These are phyloP conservation scores for Allygus modestus DNA, from an alignment of 2,888 invertebrate species.

Conservation along the genomic window DNA sequence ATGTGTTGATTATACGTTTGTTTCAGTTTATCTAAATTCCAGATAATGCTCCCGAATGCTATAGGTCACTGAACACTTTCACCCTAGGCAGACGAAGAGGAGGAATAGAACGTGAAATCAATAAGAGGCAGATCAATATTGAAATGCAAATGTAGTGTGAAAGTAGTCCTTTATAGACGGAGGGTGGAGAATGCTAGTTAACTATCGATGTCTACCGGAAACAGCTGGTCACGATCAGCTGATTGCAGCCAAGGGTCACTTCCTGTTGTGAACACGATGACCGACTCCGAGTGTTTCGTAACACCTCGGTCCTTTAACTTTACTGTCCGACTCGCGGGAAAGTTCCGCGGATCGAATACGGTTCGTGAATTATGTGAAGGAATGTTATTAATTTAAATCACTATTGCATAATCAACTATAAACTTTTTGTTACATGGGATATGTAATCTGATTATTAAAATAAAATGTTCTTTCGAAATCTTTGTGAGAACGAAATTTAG, in stretches of 20 bases:
- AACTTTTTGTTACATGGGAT: too few relatives aligned
- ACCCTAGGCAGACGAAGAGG: not conserved
- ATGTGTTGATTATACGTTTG: too few relatives aligned
- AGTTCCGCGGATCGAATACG: not conserved
- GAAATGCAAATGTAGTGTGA: not conserved
- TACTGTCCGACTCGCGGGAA: not conserved
- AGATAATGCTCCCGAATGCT: too few relatives aligned
- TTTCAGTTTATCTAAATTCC: too few relatives aligned
- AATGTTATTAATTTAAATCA: not conserved
- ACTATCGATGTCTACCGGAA: not conserved
- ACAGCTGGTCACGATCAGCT: conserved; percentile 11
- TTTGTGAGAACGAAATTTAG: too few relatives aligned
- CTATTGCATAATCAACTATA: too few relatives aligned
- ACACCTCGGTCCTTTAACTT: conserved; percentile 6
- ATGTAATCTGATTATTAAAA: too few relatives aligned
- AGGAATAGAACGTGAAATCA: not conserved
- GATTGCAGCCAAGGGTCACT: conserved; percentile 24
- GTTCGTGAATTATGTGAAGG: not conserved
- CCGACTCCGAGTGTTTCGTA: not conserved
- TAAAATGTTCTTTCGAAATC: too few relatives aligned
- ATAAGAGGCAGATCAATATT: conserved; percentile 10
- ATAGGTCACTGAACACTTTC: not conserved
- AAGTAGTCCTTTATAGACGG: not conserved
- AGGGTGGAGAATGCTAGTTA: conserved; percentile 16
- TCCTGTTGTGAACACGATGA: not conserved